Evolutionary conservation across 2,797 vertebrate species (phyloP), one percentile per base, ranked within the genome.

Genomic region (Tachyglossus aculeatus): DNA sequence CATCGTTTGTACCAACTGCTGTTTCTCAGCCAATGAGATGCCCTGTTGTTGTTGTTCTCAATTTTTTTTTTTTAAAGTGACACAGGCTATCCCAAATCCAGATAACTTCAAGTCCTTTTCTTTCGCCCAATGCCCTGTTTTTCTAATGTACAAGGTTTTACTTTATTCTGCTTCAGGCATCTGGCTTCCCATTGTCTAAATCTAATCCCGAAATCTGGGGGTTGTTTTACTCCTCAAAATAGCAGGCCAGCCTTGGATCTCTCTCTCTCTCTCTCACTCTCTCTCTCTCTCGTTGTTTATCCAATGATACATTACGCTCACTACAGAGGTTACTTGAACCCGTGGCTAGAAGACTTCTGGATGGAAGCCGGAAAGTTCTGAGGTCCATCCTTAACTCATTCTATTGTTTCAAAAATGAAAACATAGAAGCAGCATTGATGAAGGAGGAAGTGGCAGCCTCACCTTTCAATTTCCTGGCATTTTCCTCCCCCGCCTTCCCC

Each of bases 391-490:
- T 77, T 52, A 85, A 86, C 73, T 77, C 74, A 48, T 71, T 68
- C 67, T 29, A 47, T 73, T 61, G 67, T 84, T 81, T 57, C 82
- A 89, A 61, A 87, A 81, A 84, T 78, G 84, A 88, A 86, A 88
- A 71, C 19, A 88, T 81, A 89, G 72, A 57, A 76, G 48, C 33
- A n/a, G 27, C 48, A 29, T 82, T 86, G 77, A 71, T 74, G 69
- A 91, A 83, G 77, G 77, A 88, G 86, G 80, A 90, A 89, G 86
- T 86, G 50, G 56, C 65, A 86, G 78, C 84, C 80, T 90, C 87
- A 90, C 85, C 81, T 89, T 88, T 74, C 81, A 84, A 63, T 86
- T 90, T 91, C 90, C 90, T 92, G 84, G 82, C 85, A 88, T 88
- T 89, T 90, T 88, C 84, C 88, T 88, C 85, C 89, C 88, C 88